Evolutionary conservation across 2,797 vertebrate genomes (phyloP), one percentile per base, ranked within the genome.

Genomic region (Sternotherus odoratus): DNA sequence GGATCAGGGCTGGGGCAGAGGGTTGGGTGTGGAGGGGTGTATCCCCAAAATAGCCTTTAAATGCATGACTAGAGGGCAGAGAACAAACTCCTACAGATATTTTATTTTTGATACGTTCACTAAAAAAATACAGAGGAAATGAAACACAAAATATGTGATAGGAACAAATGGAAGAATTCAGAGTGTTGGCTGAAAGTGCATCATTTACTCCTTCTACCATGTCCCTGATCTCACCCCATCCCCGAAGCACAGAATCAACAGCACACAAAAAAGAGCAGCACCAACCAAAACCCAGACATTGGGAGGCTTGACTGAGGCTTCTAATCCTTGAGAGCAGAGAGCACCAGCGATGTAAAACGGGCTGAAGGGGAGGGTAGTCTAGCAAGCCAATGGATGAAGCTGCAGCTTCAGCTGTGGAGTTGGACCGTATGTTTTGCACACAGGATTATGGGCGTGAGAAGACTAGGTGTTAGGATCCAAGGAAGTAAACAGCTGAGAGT

Each of bases 101-200:
- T 72, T 95, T 93, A 91, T 97, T 98, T 97, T 98, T 97, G 96
- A 94, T 97, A 92, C 91, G 98, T 98, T 98, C 93, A 97, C 96
- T 98, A 98, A 97, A 98, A 98, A 98, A 97, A 98, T 97, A 97
- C 97, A 98, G 97, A 98, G 95, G 92, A 98, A 98, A 98, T 95
- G 48, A 97, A 98, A 97, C 95, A 96, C 94, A 97, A 96, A 96
- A 97, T 93, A 96, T 80, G 90, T 95, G 87, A 96, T 94, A 96
- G 94, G 94, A 92, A 95, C 89, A 87, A 89, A 97, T 51, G 89
- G 94, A 92, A 90, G 97, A 96, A 93, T 96, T 96, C 96, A 94
- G 95, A 97, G 95, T 90, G 51, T 96, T 97, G 87, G 93, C 92
- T 93, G 91, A 97, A 98, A 97, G 96, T 95, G 96, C 95, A 91